A percentile compares a stretch with the other conserved stretches of the same genome.
Evolutionary conservation across 2,797 vertebrate species (phyloP).

Genomic region (Rallus crepitans): DNA sequence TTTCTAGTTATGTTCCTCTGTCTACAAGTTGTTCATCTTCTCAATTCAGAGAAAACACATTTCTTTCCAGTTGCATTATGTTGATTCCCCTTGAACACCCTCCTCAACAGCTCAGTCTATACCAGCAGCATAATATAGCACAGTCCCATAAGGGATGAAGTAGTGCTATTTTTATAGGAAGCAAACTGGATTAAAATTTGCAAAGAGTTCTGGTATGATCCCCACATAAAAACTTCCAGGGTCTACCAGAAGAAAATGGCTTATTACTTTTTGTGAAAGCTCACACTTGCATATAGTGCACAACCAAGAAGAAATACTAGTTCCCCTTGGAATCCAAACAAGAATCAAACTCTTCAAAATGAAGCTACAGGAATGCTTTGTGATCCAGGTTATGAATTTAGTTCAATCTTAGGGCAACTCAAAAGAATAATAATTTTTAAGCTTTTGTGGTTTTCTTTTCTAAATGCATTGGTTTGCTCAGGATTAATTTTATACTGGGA

Average conservation of each 20-base stretch:
- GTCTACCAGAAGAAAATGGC: slow-evolving; percentile 12
- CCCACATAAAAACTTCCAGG: neutral
- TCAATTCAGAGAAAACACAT: neutral
- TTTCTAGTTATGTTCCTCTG: slow-evolving; percentile 1
- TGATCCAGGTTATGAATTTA: neutral
- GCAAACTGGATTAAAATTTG: slow-evolving; percentile 17
- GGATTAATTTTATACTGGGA: neutral
- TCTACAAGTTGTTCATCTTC: slow-evolving; percentile 1
- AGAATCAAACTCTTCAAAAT: slow-evolving; percentile 5
- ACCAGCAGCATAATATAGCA: neutral
- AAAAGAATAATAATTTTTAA: neutral
- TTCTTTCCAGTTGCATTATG: neutral
- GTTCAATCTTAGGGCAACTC: neutral
- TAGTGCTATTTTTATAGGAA: slow-evolving; percentile 24
- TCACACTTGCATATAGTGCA: neutral
- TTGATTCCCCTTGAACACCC: neutral
- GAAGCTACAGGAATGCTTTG: neutral
- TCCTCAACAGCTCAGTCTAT: neutral
- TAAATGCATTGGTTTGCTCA: neutral
- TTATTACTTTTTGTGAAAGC: neutral
- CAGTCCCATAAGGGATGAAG: neutral
- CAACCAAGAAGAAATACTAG: neutral
- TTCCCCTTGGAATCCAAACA: neutral
- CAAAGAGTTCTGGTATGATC: neutral
- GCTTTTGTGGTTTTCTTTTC: neutral